Evolutionary conservation across 2,797 vertebrate species (phyloP).

Genomic region (Acrossocheilus wenchowensis): DNA sequence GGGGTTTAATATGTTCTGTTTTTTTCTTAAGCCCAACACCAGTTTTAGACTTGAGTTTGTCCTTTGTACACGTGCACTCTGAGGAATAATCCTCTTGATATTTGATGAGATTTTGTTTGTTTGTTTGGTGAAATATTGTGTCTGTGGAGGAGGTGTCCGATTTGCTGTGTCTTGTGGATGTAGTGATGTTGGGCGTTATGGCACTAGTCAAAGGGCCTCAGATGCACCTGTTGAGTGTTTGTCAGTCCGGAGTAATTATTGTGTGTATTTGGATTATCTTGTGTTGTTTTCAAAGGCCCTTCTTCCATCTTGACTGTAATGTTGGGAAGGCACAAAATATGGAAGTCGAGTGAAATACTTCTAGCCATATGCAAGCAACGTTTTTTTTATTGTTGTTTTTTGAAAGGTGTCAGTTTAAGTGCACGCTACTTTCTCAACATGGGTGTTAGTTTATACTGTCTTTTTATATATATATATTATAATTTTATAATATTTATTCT

Average conservation of each 20-base stretch:
- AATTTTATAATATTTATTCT: too few species aligned
- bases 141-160: slow-evolving; percentile 24
- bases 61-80: neutral
- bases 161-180: neutral
- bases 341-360: neutral
- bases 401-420: neutral
- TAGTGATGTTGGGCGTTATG: neutral
- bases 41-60: neutral
- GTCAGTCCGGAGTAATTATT: neutral
- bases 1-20: neutral
- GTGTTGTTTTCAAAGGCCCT: neutral
- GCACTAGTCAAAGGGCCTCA: neutral
- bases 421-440: neutral
- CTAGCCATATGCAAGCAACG: neutral
- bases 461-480: too few species aligned
- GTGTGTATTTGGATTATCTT: neutral
- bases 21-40: neutral
- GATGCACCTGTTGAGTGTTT: neutral
- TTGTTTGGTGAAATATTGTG: slow-evolving; percentile 32
- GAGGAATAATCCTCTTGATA: slow-evolving; percentile 8
- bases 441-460: neutral
- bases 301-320: neutral
- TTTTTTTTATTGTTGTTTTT: neutral
- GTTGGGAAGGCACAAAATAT: neutral
- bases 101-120: slow-evolving; percentile 39